These are phyloP conservation scores for Lota lota DNA, from an alignment of 2,113 vertebrate species.

Conservation along the genomic window DNA sequence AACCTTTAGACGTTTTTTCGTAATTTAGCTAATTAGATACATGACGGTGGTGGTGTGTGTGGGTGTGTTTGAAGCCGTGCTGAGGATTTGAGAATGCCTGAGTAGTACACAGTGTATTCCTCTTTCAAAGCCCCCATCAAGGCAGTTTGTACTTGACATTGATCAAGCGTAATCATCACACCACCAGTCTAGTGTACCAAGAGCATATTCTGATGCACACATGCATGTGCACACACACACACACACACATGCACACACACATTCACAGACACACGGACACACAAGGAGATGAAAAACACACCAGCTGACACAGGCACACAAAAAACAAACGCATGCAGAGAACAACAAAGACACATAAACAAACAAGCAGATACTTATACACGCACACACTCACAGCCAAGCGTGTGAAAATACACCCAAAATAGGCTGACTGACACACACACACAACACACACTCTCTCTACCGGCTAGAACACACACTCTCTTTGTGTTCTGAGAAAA, in stretches of 20 bases:
- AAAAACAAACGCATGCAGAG: neutral
- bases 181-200: constrained; percentile 41
- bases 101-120: constrained; percentile 62
- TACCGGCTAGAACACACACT: too few relatives aligned
- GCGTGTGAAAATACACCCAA: too few relatives aligned
- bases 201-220: constrained; percentile 10
- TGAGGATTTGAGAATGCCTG: constrained; percentile 43
- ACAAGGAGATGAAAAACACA: constrained; percentile 6
- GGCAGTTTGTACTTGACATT: constrained; percentile 71
- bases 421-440: too few relatives aligned
- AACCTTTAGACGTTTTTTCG: too few relatives aligned
- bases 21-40: constrained; percentile 37
- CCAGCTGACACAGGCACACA: constrained; percentile 22
- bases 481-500: too few relatives aligned
- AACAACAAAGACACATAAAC: neutral
- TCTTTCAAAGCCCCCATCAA: constrained; percentile 63
- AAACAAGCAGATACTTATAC: constrained; percentile 18
- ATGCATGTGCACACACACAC: neutral
- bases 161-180: constrained; percentile 71
- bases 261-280: neutral
- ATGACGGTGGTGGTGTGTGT: constrained; percentile 25
- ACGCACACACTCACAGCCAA: constrained; percentile 24
- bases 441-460: too few relatives aligned
- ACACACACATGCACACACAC: too few relatives aligned
- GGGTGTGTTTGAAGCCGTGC: constrained; percentile 20